Base-by-base conservation (phyloP, 2,888 invertebrate genomes). In the Conistra vaccinii region DNA sequence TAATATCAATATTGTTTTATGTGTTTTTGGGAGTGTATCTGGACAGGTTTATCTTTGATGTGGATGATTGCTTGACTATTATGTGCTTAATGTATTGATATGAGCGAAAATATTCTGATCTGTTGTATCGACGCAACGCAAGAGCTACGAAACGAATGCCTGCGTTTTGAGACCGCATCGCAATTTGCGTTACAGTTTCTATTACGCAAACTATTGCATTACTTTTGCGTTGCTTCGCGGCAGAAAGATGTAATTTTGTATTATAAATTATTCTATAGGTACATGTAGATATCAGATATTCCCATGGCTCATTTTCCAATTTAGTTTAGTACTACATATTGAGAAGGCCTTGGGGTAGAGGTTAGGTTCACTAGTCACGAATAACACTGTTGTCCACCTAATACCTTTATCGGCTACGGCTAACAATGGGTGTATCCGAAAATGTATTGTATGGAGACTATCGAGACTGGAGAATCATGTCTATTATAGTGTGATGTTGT, bases 1-100 rank as follows among this genome's bases (percentile, higher is more conserved):
- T 84, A 78, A 86, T 83, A 83, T 83, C 73, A 83, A 88, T 84
- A 83, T 83, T 81, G 84, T 81, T 85, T 84, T 78, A 76, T 85
- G 72, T 76, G 71, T 77, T 78, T 79, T 72, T 73, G 73, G 69
- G 29, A 58, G 63, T 83, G 60, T 75, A 75, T 76, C 29, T 78
- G 69, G 58, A 81, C 66, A 71, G 70, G 69, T 73, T 84, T 84
- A 84, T 71, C 72, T 73, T 75, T 81, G 42, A 75, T 74, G 72
- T 70, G 45, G 63, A 62, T 66, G 72, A 72, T 78, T 78, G 83
- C 51, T 72, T 42, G 78, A 26, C 29, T 61, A 55, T 63, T 55
- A 39, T 53, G 2, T 7, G 26, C 10, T 45, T 66, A 51, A 53
- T 26, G n/a, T 26, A 39, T 78, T 63, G 26, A n/a, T 29, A 57